Evolutionary conservation across 1,140 invertebrate genomes (phyloP).

Genomic region (Agrilus planipennis): DNA sequence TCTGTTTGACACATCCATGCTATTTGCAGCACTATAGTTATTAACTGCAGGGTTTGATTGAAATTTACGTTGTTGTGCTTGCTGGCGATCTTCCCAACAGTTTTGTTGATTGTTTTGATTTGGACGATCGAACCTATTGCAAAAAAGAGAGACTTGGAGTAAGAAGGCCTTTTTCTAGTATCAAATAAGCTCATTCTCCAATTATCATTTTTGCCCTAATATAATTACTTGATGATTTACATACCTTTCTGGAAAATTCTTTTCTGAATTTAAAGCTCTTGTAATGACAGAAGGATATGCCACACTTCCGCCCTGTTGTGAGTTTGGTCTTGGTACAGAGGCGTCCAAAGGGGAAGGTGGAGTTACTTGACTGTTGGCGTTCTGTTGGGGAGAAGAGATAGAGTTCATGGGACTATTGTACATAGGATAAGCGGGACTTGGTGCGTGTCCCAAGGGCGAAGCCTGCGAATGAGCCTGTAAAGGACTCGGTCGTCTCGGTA

Average conservation of each 20-base stretch:
- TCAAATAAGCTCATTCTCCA: no score
- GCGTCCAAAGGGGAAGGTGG: slow-evolving; percentile 57
- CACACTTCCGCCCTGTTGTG: slow-evolving; percentile 47
- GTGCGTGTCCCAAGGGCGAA: slow-evolving; percentile 45
- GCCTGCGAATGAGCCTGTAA: slow-evolving; percentile 53
- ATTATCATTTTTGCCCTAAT: no score
- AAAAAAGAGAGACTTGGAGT: no score
- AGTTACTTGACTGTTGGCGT: slow-evolving; percentile 42
- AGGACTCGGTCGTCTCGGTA: slow-evolving; percentile 54
- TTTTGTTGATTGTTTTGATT: slow-evolving; percentile 33
- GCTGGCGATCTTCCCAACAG: slow-evolving; percentile 40
- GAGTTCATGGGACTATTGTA: slow-evolving; percentile 66
- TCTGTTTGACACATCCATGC: slow-evolving; percentile 5
- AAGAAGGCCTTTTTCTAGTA: no score
- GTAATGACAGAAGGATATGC: slow-evolving; percentile 63
- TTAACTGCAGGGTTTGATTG: slow-evolving; percentile 4
- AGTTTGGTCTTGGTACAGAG: slow-evolving; percentile 48
- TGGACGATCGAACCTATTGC: slow-evolving; percentile 45
- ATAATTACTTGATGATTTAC: no score
- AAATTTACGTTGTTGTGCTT: slow-evolving; percentile 9
- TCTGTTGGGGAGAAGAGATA: slow-evolving; percentile 54
- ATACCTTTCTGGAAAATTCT: slow-evolving; percentile 48
- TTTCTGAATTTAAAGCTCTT: slow-evolving; percentile 49
- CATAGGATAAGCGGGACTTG: slow-evolving; percentile 63
- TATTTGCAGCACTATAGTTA: slow-evolving; percentile 5